These are phyloP conservation scores for Eupithecia abbreviata DNA, from an alignment of 2,888 invertebrate genomes.

Conservation along the genomic window DNA sequence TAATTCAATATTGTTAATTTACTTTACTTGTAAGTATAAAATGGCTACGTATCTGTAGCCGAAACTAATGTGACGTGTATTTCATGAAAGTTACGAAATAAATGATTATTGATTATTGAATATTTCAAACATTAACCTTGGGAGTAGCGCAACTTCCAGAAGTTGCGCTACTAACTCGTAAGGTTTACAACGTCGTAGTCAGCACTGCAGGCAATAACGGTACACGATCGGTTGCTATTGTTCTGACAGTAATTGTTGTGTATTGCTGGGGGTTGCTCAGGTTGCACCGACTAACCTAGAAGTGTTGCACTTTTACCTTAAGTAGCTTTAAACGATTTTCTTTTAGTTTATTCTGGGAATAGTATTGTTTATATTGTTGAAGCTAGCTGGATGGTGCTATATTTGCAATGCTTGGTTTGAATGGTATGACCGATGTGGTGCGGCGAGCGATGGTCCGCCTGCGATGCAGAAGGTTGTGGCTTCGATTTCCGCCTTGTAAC, in stretches of 20 bases:
- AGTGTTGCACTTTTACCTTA: constrained; percentile 15
- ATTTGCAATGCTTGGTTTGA: no score
- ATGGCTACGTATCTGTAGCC: no score
- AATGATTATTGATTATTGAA: no score
- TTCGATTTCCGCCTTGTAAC: no score
- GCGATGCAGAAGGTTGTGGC: no score
- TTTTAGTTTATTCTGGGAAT: not conserved
- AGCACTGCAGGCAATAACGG: constrained; percentile 60
- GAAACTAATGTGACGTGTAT: no score
- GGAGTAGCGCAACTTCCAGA: not conserved
- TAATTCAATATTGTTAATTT: no score
- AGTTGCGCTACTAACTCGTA: constrained; percentile 18
- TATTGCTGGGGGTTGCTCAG: constrained; percentile 51
- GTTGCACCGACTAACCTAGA: constrained; percentile 32
- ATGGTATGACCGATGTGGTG: no score
- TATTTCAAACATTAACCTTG: no score
- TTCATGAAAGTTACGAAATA: no score
- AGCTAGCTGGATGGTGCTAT: not conserved
- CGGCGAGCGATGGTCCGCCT: no score
- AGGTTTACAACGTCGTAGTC: not conserved
- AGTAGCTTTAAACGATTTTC: not conserved
- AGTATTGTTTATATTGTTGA: not conserved
- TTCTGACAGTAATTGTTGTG: constrained; percentile 79
- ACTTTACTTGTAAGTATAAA: no score
- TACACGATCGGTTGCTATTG: constrained; percentile 66